These are phyloP conservation scores for Nettapus auritus DNA, from an alignment of 2,113 vertebrate species.

Conservation along the genomic window DNA sequence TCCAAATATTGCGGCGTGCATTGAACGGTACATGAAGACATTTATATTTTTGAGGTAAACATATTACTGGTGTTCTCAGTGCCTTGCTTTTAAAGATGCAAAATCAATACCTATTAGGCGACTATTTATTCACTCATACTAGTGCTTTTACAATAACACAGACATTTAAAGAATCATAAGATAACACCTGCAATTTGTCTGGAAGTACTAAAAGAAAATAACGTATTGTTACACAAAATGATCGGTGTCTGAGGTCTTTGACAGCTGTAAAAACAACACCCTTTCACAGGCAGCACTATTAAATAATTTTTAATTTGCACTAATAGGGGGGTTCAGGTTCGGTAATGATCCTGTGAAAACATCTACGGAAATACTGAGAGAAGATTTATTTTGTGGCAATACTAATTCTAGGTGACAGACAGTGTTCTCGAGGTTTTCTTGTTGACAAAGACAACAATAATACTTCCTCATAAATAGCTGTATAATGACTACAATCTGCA, in stretches of 20 bases:
- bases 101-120: background rate
- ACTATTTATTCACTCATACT: conserved; percentile 15
- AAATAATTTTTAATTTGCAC: conserved; percentile 55
- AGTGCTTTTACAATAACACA: conserved; percentile 17
- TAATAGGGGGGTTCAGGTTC: conserved; percentile 19
- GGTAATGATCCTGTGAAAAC: conserved; percentile 12
- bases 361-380: conserved; percentile 6
- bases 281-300: conserved; percentile 4
- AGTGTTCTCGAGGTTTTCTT: conserved; percentile 46
- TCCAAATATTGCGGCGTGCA: background rate
- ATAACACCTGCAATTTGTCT: background rate
- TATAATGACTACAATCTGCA: conserved; percentile 38
- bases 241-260: conserved; percentile 24
- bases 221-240: conserved; percentile 22
- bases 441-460: conserved; percentile 50
- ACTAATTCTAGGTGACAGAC: conserved; percentile 49
- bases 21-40: background rate
- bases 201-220: conserved; percentile 10
- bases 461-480: conserved; percentile 46
- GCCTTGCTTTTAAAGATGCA: conserved; percentile 33
- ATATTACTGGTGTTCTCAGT: background rate
- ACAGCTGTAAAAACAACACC: conserved; percentile 21
- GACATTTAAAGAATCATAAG: conserved; percentile 6
- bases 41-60: background rate
- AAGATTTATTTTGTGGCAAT: conserved; percentile 36